Percentiles rank a stretch among this genome's conserved stretches.
phyloP scores from a whole-genome alignment of 2,113 vertebrate species.

The Microtus pennsylvanicus region DNA sequence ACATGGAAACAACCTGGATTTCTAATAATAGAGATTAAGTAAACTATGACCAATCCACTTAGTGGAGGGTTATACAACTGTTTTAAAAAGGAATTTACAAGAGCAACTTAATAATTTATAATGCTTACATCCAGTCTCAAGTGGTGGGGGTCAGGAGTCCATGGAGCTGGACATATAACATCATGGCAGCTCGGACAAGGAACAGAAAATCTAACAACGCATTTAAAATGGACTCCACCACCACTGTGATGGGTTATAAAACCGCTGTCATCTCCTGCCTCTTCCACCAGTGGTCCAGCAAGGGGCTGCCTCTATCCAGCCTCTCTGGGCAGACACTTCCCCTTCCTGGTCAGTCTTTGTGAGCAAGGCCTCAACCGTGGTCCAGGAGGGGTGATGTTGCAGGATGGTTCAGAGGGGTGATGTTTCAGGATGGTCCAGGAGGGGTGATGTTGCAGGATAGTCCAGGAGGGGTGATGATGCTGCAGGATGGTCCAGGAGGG shows the following conservation, averaged over 20 bases:
- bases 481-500: too few species aligned
- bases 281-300: neutral
- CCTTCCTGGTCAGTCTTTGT: neutral
- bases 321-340: neutral
- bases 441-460: too few species aligned
- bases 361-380: neutral
- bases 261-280: neutral
- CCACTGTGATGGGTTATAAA: neutral
- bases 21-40: neutral
- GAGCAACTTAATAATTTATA: neutral
- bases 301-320: neutral
- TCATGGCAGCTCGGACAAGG: neutral
- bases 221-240: neutral
- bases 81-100: constrained; percentile 21
- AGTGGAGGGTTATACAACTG: neutral
- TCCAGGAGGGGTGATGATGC: too few species aligned
- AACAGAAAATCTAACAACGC: rapidly evolving
- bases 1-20: neutral
- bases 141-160: neutral
- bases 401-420: too few species aligned
- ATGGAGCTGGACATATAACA: neutral
- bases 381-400: too few species aligned
- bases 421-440: too few species aligned
- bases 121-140: neutral
- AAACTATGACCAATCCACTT: neutral